These are phyloP conservation scores for Pristionchus entomophagus DNA, from an alignment of 2,888 invertebrate genomes.

Conservation along the genomic window DNA sequence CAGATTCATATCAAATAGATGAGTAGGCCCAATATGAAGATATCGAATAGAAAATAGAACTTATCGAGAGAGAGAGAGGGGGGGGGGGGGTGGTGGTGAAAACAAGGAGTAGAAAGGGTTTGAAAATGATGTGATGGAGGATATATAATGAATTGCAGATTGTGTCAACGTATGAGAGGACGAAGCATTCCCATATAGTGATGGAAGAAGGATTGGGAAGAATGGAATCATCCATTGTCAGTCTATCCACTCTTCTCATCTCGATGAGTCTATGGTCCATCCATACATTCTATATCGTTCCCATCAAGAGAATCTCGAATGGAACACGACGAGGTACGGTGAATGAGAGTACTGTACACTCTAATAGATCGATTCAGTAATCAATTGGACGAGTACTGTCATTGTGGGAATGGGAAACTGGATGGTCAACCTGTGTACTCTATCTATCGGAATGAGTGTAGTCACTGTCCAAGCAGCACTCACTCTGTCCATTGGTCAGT, in stretches of 20 bases:
- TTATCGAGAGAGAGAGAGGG: no score
- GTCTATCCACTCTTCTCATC: not conserved
- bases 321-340: not conserved
- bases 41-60: not conserved
- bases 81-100: no score
- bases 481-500: not conserved
- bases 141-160: not conserved
- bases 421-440: slow-evolving; percentile 56
- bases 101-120: no score
- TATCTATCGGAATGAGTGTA: slow-evolving; percentile 60
- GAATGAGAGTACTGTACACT: not conserved
- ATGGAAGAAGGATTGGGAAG: slow-evolving; percentile 22
- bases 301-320: not conserved
- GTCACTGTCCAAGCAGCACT: slow-evolving; percentile 54
- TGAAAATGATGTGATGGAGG: no score
- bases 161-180: not conserved
- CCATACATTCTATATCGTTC: not conserved
- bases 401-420: slow-evolving; percentile 54
- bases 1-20: not conserved
- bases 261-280: not conserved
- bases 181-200: slow-evolving; percentile 6
- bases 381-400: slow-evolving; percentile 52
- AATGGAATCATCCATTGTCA: not conserved
- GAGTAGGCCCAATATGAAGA: not conserved
- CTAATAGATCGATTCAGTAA: slow-evolving; percentile 45